Evolutionary conservation across 2,888 invertebrate species (phyloP), one percentile per base, ranked within the genome.

Genomic region (Agriopis leucophaearia): DNA sequence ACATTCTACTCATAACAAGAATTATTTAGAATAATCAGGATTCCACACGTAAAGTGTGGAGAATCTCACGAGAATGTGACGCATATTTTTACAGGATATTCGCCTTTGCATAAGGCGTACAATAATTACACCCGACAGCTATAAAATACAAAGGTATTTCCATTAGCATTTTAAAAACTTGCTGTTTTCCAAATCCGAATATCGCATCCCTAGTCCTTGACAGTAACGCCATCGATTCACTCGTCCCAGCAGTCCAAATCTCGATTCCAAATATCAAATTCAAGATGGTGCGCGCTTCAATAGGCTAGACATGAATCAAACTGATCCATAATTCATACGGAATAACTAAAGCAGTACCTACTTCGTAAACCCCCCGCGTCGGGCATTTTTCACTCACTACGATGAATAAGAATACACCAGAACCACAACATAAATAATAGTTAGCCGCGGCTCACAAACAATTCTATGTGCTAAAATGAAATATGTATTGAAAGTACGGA

Each of bases 251-350:
- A 75, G 74, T 77, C 74, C 71, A 63, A 74, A 71, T 78, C 80
- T 75, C 72, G 75, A 78, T 81, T 81, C 76, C 76, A 80, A 82
- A 82, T 79, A 80, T 76, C 76, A 72, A 79, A 83, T 82, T 75
- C 81, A 81, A 82, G 78, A 84, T 83, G 83, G 83, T 80, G 77
- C 77, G 72, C 74, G 70, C 72, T 78, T 73, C 68, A 81, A 81
- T 76, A 83, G 79, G 80, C 85, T 83, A 85, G 83, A 86, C 87
- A 84, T 89, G 90, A 88, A 87, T 88, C 87, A 85, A 85, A 78
- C 84, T 87, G 81, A 84, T 92, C 86, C 83, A 92, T 92, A 91
- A 92, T 92, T 92, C 91, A 92, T 91, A 79, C 72, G 73, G 84
- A 79, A 87, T 87, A 87, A 88, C 87, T 87, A 87, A 89, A 88